Conservation (phyloP, 2,888 invertebrate genomes). For the Tinea trinotella region DNA sequence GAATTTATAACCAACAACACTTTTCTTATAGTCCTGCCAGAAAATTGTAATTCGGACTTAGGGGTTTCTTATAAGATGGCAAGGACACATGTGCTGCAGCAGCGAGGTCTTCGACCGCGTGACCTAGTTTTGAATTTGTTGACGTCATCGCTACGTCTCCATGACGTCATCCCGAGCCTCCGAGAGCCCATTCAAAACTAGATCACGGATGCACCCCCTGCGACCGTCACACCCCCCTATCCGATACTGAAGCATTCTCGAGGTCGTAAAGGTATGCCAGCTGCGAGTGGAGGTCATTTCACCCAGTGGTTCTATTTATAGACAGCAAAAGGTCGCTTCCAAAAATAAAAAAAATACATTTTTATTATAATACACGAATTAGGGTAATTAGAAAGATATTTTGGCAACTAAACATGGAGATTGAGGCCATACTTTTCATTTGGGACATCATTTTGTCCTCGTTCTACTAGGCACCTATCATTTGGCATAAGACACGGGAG, state of each 20-base stretch:
- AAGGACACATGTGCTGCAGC: slow-evolving; percentile 42
- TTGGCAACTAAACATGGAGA: neutral
- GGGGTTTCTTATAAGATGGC: slow-evolving; percentile 27
- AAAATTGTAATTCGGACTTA: slow-evolving; percentile 1
- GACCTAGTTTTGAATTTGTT: slow-evolving; percentile 52
- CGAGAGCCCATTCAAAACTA: slow-evolving; percentile 64
- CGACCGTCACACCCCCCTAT: neutral
- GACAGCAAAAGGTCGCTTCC: neutral
- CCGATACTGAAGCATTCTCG: neutral
- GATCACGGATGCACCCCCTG: slow-evolving; percentile 37
- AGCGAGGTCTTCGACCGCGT: slow-evolving; percentile 51
- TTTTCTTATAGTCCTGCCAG: no score
- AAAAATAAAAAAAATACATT: neutral
- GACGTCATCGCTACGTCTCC: slow-evolving; percentile 65
- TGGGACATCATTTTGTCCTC: neutral
- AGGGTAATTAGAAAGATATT: neutral
- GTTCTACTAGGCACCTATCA: neutral
- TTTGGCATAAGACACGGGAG: neutral
- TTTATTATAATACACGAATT: neutral
- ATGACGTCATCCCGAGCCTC: slow-evolving; percentile 62
- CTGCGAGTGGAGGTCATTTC: slow-evolving; percentile 5
- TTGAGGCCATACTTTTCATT: neutral
- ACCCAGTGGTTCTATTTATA: slow-evolving; percentile 13
- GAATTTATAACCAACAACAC: no score
- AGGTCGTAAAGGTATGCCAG: slow-evolving; percentile 11